A percentile compares a stretch with the other conserved stretches of the same genome.
phyloP scores from a whole-genome alignment of 2,113 vertebrate genomes.

The Microtus richardsoni region DNA sequence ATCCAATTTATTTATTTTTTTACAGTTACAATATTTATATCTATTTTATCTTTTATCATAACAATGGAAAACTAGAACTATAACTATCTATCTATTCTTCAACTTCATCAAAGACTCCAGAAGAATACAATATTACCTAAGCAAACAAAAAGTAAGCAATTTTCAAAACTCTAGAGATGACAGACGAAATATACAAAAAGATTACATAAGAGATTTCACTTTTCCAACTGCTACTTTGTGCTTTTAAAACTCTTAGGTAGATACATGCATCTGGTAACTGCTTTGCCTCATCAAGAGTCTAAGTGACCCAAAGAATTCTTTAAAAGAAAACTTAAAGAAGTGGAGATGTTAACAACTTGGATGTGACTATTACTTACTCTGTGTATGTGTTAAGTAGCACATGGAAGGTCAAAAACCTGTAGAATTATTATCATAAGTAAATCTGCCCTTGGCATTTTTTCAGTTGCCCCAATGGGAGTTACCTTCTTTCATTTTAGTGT shows the following conservation, averaged over 20 bases:
- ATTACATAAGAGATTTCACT: neutral
- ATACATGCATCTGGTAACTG: neutral
- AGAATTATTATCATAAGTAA: neutral
- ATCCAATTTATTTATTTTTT: no score
- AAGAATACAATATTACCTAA: no score
- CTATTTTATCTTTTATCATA: no score
- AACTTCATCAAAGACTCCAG: no score
- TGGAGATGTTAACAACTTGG: neutral
- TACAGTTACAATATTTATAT: no score
- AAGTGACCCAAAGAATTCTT: neutral
- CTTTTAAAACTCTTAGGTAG: neutral
- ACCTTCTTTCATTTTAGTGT: slow-evolving; percentile 5
- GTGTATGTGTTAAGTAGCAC: neutral
- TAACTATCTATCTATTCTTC: no score
- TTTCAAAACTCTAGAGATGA: no score
- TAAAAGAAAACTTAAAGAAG: neutral
- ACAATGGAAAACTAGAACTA: no score
- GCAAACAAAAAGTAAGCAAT: no score
- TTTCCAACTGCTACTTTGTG: slow-evolving; percentile 5
- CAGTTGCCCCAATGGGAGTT: neutral
- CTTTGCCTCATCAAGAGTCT: neutral
- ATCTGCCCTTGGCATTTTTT: neutral
- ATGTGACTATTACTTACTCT: neutral
- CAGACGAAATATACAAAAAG: neutral
- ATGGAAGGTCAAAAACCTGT: neutral